Conservation (phyloP, 2,797 vertebrate genomes). For the Crenichthys baileyi region DNA sequence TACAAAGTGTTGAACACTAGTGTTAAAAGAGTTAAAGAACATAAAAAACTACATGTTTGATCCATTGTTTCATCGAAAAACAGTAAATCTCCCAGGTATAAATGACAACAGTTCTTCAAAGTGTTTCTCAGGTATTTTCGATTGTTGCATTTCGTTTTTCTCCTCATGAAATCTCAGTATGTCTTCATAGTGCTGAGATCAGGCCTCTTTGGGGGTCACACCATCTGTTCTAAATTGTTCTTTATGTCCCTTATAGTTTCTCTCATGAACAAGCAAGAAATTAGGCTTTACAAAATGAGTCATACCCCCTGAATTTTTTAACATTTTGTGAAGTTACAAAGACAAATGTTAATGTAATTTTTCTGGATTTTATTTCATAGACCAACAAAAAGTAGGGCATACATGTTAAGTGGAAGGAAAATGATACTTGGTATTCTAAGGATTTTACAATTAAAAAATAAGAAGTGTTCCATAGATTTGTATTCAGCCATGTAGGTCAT, state of each 20-base stretch:
- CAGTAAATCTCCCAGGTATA: constrained; percentile 3
- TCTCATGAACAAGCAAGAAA: background rate
- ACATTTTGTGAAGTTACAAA: background rate
- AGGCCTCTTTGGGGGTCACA: background rate
- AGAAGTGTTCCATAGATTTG: background rate
- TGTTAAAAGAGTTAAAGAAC: too few relatives aligned
- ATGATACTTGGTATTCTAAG: background rate
- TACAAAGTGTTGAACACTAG: background rate
- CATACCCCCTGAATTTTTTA: background rate
- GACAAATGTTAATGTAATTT: background rate
- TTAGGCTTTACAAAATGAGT: background rate
- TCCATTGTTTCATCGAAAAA: background rate
- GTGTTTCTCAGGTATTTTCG: constrained; percentile 1
- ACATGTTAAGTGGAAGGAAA: background rate
- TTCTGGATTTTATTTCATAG: background rate
- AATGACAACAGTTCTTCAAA: constrained; percentile 3
- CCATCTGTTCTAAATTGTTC: constrained; percentile 15
- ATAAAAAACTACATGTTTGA: background rate
- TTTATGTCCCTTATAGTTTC: background rate
- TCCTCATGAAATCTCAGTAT: constrained; percentile 17
- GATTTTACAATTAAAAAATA: background rate
- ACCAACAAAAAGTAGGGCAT: background rate
- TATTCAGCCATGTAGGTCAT: too few relatives aligned
- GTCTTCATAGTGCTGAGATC: constrained; percentile 2
- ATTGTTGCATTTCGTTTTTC: constrained; percentile 7